These are phyloP conservation scores for Papilio helenus DNA, from an alignment of 1,140 invertebrate genomes.

Conservation along the genomic window DNA sequence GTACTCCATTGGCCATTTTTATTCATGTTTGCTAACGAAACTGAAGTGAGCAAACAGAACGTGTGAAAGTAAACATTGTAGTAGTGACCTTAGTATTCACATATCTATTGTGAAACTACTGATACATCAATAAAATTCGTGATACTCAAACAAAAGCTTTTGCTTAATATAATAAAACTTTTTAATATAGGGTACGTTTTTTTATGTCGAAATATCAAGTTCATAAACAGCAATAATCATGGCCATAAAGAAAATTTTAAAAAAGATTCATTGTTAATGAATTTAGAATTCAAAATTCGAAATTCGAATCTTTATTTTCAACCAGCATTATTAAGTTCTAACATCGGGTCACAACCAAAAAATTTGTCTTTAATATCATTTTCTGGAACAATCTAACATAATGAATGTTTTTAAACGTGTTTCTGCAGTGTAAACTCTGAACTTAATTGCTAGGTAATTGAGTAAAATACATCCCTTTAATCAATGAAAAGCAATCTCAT, in stretches of 20 bases:
- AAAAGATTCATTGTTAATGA: too few species aligned
- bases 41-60: slow-evolving; percentile 11
- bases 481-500: slow-evolving; percentile 17
- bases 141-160: not conserved
- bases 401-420: too few species aligned
- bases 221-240: too few species aligned
- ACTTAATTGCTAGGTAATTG: too few species aligned
- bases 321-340: too few species aligned
- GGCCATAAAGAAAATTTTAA: too few species aligned
- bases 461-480: not conserved
- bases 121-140: slow-evolving; percentile 14
- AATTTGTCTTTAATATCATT: too few species aligned
- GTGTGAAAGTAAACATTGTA: slow-evolving; percentile 23
- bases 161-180: not conserved
- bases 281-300: too few species aligned
- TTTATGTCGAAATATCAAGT: not conserved
- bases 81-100: slow-evolving; percentile 16
- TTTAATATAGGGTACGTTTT: not conserved
- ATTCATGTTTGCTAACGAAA: slow-evolving; percentile 16
- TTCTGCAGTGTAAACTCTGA: too few species aligned
- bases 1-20: not conserved
- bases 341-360: too few species aligned
- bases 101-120: slow-evolving; percentile 3
- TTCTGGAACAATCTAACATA: too few species aligned
- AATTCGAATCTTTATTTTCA: too few species aligned